Conservation (phyloP, 2,113 vertebrate species). For the Charadrius vociferus region DNA sequence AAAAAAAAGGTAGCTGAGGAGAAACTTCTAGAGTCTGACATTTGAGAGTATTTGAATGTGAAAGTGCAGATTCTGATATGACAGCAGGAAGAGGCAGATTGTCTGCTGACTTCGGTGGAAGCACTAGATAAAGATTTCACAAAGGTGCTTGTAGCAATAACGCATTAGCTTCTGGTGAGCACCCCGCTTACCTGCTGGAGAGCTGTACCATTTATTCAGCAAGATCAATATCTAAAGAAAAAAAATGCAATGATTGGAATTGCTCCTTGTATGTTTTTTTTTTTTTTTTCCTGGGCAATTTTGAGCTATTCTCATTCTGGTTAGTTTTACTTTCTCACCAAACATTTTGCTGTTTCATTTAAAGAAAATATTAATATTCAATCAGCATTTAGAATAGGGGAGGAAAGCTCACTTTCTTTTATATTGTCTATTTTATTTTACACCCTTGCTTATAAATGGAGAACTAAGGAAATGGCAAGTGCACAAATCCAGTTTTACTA, state of each 20-base stretch:
- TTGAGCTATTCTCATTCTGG: background rate
- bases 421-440: background rate
- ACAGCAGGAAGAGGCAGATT: background rate
- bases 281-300: background rate
- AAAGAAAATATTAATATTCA: background rate
- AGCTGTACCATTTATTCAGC: background rate
- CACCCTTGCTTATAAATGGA: background rate
- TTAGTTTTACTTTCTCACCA: background rate
- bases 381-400: background rate
- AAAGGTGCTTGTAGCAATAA: background rate
- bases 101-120: background rate
- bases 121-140: background rate
- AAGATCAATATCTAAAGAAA: background rate
- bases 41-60: background rate
- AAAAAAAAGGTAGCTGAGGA: background rate
- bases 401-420: background rate
- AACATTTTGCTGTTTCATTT: background rate
- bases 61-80: background rate
- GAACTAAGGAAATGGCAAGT: background rate
- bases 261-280: background rate
- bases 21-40: background rate
- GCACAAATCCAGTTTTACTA: background rate
- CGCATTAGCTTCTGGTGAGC: background rate
- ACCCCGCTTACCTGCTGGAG: background rate
- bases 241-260: background rate